Conservation (phyloP, 1,140 invertebrate genomes). For the Camponotus floridanus region DNA sequence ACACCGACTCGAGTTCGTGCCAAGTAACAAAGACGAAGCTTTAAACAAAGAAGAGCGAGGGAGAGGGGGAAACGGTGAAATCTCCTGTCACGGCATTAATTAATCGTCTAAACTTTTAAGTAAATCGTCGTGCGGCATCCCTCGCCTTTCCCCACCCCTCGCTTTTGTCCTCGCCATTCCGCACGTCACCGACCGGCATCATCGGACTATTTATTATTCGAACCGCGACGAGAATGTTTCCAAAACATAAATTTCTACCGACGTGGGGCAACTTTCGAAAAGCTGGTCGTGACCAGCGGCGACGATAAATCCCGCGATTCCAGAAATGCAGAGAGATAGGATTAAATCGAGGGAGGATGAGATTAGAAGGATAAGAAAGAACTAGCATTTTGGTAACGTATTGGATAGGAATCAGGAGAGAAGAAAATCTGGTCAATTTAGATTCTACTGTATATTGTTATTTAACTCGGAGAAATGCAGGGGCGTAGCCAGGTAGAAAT, state of each 20-base stretch:
- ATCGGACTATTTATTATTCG: slow-evolving; percentile 66
- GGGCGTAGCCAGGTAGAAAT: too few species aligned
- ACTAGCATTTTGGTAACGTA: neutral
- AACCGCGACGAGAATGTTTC: slow-evolving; percentile 30
- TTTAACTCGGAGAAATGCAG: neutral
- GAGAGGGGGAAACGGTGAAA: slow-evolving; percentile 48
- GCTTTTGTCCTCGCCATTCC: slow-evolving; percentile 61
- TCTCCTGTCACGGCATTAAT: slow-evolving; percentile 76
- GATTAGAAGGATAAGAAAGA: slow-evolving; percentile 11
- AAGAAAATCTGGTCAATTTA: neutral
- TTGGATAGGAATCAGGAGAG: neutral
- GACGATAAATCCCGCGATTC: slow-evolving; percentile 18
- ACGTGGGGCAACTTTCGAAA: slow-evolving; percentile 56
- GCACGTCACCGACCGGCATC: slow-evolving; percentile 45
- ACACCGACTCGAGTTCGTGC: slow-evolving; percentile 44
- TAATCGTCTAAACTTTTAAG: slow-evolving; percentile 81
- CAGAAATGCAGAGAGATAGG: slow-evolving; percentile 33
- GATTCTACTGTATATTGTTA: neutral
- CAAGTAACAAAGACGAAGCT: slow-evolving; percentile 66
- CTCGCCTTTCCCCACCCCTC: neutral
- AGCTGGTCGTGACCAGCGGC: slow-evolving; percentile 2
- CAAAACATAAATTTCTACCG: slow-evolving; percentile 67
- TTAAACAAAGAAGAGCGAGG: slow-evolving; percentile 58
- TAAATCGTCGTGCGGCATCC: slow-evolving; percentile 70
- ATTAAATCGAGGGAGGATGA: slow-evolving; percentile 16